Base-by-base conservation (phyloP, 2,888 invertebrate species). In the Athetis lepigone region DNA sequence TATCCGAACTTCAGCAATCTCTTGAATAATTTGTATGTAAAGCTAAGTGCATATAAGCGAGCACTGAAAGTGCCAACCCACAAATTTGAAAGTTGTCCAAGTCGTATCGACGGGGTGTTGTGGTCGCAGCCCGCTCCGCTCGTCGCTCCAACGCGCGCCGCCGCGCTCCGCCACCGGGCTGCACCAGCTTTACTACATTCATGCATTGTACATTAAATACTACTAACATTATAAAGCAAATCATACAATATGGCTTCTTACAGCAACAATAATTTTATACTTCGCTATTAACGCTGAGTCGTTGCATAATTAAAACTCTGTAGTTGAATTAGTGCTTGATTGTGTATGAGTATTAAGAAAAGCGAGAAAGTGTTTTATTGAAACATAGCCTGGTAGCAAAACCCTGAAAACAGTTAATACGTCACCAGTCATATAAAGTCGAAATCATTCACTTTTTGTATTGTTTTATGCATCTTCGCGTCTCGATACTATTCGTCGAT, bases 31-130 rank as follows among this genome's bases (percentile, higher is more conserved):
- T 72, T 29, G 45, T 39, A 58, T 64, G 54, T 72, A 64, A 64
- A 76, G 75, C 71, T 81, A 79, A 77, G 77, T 80, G 75, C 72
- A 52, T 77, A 78, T 75, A 80, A 70, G 72, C 80, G 66, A 80
- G 81, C 70, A 82, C 80, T 82, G 85, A 87, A 88, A 89, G 90
- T 80, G 92, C 92, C 92, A 93, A 92, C 90, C 92, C 92, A 88
- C 92, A 93, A 88, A 90, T 91, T 93, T 92, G 92, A 93, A 89
- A 91, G 88, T 91, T 91, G 85, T 92, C 92, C 92, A 93, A 92
- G 88, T 90, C 89, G 86, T 88, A 90, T 88, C 85, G 88, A 83
- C 87, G 85, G 75, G 81, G 82, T 79, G 85, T 85, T 89, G 91
- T 70, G 90, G 92, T 85, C 68, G 63, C 68, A 61, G 68, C 75